Base-by-base conservation (phyloP, 37 sponge, comb jelly and placozoan species). In the Beroe ovata region DNA sequence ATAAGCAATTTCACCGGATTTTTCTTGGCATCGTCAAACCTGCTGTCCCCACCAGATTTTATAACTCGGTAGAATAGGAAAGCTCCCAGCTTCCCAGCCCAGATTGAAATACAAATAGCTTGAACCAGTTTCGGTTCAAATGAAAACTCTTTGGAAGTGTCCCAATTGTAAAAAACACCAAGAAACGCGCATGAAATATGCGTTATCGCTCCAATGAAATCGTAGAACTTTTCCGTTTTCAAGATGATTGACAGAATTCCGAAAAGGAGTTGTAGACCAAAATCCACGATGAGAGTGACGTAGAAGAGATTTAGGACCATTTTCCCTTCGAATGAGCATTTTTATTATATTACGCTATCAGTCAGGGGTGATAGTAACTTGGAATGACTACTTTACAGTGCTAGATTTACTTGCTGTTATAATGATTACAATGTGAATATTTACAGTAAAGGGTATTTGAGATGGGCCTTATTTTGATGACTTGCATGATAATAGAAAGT, bases 51-150 rank as follows among this genome's bases (percentile, higher is more conserved):
- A 1, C 91, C 93, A 0, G 41, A 64, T 39, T 90, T 90, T 33
- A 93, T 42, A 60, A 91, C 91, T 0, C 93, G 88, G 39, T 60
- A 39, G 16, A 91, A 58, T 26, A 93, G 93, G 89, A 89, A 93
- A 23, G 61, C 62, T 21, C 69, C 72, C 0, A 93, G 90, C 0
- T 91, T 59, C 3, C 81, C 30, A 18, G 90, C 91, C 91, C 91
- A 93, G 1, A 93, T 36, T 0, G 64, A 61, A 21, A 91, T 91
- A 33, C 91, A 60, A n/a, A 88, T 42, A 0, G 90, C 42, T 23
- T 77, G 84, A 18, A 77, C 21, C 28, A 77, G 26, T 25, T 39
- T 37, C 16, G 54, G 22, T 25, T 77, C 54, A 1, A 42, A 16
- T 1, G 22, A n/a, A 54, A 23, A 16, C 4, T 77, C 47, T 4